Evolutionary conservation across 2,888 invertebrate species (phyloP).

Genomic region (Stenchaetothrips biformis): DNA sequence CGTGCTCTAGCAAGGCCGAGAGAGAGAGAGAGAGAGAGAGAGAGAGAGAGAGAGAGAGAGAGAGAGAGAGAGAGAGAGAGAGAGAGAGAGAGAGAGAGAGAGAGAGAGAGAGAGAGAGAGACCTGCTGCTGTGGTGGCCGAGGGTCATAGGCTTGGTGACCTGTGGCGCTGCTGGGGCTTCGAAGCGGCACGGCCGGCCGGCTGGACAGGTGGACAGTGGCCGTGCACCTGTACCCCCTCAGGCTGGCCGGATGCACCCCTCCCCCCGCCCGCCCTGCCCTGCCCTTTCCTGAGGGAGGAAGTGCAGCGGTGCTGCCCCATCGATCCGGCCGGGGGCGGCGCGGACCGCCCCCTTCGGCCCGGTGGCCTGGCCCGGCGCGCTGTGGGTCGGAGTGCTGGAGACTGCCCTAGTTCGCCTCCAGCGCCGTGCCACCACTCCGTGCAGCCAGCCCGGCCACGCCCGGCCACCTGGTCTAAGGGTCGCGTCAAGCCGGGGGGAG

Average conservation of each 20-base stretch:
- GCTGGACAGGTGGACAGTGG: background rate
- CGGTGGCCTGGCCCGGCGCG: background rate
- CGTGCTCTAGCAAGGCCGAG: no score
- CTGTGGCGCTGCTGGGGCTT: background rate
- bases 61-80: no score
- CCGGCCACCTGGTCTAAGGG: no score
- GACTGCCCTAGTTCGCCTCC: background rate
- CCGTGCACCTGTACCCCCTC: background rate
- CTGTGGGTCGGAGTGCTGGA: background rate
- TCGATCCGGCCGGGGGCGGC: background rate
- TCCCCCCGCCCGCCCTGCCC: no score
- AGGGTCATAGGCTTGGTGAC: background rate
- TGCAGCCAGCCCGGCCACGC: background rate
- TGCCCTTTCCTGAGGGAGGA: background rate
- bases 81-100: no score
- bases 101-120: no score
- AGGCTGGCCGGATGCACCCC: background rate
- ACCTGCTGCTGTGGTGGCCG: no score
- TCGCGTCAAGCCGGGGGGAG: no score
- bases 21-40: no score
- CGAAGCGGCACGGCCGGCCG: background rate
- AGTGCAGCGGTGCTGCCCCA: background rate
- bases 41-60: no score
- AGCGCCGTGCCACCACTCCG: background rate
- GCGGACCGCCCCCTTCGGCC: background rate